Base-by-base conservation (phyloP, 2,797 vertebrate genomes). In the Microctenopoma steveboyesi region DNA sequence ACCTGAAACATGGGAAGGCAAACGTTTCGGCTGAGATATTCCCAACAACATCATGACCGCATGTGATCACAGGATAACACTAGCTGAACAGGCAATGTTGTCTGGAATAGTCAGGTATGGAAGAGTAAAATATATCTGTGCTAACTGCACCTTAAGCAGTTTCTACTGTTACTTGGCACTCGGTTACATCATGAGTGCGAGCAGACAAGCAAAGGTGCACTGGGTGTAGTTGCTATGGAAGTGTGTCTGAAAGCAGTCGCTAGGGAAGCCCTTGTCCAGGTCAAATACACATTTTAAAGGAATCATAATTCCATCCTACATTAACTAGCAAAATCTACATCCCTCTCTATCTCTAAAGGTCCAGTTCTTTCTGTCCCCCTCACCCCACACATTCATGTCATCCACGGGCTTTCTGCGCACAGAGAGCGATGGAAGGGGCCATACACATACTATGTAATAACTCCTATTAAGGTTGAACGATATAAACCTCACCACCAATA, bases 401-500 rank as follows among this genome's bases (percentile, higher is more conserved):
- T 83, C 65, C 74, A 15, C 55, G 71, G 65, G 69, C 75, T 74
- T 64, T 72, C 84, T 87, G 65, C 65, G 12, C 39, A 58, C 62
- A 76, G 61, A 82, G 49, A 87, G 67, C 74, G 79, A 82, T 65
- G 61, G 43, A 79, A 76, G 73, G 69, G 72, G 74, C 64, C 78
- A 48, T 56, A 79, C 72, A 69, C 42, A 18, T 72, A 83, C 76
- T 76, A 63, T 74, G 71, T 77, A 78, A 84, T 69, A 80, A 78
- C 46, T 78, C 81, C 70, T 81, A 74, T 85, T 75, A 80, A 57
- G 51, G 49, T 81, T 66, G 72, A 78, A 78, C 68, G 27, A 83
- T 81, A 78, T 70, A 84, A 89, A 82, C 81, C 85, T 88, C 82
- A 82, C 80, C 83, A 89, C 68, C 84, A 69, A 88, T 85, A 91